A percentile compares a stretch with the other conserved stretches of the same genome.
Conservation (phyloP, 2,113 vertebrate genomes). For the Spea multiplicata region DNA sequence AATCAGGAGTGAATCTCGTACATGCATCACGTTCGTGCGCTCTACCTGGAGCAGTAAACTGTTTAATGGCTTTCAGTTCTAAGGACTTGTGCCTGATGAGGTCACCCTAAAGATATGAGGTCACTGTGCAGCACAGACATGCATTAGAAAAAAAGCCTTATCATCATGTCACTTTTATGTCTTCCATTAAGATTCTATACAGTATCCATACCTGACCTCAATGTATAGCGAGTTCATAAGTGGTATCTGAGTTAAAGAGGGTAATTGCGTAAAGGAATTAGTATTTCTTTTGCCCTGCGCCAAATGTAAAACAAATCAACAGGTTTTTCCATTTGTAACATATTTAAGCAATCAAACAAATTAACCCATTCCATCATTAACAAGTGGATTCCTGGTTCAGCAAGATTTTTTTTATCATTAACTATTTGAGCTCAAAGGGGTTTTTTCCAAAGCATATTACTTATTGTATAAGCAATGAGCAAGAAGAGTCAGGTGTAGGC, state of each 20-base stretch:
- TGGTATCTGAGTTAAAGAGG: background rate
- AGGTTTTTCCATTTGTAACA: too few species aligned
- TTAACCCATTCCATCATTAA: too few species aligned
- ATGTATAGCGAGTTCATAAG: slow-evolving; percentile 30
- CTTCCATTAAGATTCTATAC: slow-evolving; percentile 21
- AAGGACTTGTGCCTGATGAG: slow-evolving; percentile 13
- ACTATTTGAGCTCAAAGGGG: too few species aligned
- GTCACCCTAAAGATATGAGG: background rate
- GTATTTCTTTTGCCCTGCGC: background rate
- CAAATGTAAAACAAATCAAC: too few species aligned
- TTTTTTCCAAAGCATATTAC: too few species aligned
- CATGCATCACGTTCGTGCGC: background rate
- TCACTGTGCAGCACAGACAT: background rate
- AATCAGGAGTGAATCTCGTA: background rate
- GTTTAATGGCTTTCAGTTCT: slow-evolving; percentile 6
- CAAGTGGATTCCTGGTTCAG: too few species aligned
- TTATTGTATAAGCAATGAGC: too few species aligned
- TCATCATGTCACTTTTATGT: slow-evolving; percentile 31
- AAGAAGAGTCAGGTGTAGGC: too few species aligned
- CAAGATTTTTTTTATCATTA: too few species aligned
- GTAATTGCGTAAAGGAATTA: slow-evolving; percentile 1
- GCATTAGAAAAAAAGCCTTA: slow-evolving; percentile 16
- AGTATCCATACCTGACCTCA: slow-evolving; percentile 4
- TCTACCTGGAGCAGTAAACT: background rate
- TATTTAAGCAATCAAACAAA: too few species aligned